These are phyloP conservation scores for Galaxias olidus DNA, from an alignment of 2,797 vertebrate species.

Conservation along the genomic window DNA sequence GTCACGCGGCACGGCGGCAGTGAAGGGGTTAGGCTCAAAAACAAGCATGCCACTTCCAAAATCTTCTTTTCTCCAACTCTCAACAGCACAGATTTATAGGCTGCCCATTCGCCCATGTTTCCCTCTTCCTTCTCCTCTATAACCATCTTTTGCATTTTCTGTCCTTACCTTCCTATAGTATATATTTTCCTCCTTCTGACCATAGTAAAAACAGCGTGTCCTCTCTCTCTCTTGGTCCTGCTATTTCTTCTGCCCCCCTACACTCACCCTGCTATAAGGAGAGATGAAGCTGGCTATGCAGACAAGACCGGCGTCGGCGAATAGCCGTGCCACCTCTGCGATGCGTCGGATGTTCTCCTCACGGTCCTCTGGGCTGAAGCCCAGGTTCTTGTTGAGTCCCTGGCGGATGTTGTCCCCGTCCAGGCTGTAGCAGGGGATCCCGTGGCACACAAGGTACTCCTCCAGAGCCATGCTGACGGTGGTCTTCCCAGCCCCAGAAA, in stretches of 20 bases:
- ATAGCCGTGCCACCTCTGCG: slow-evolving; percentile 94
- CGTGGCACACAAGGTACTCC: slow-evolving; percentile 96
- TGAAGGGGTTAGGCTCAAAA: too few relatives aligned
- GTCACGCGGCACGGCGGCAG: not conserved
- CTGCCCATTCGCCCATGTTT: not conserved
- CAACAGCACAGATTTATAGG: not conserved
- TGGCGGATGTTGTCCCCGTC: slow-evolving; percentile 99
- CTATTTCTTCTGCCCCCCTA: not conserved
- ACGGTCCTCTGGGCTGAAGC: slow-evolving; percentile 93
- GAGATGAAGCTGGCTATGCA: slow-evolving; percentile 98
- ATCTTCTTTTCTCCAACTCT: not conserved
- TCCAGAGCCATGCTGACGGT: slow-evolving; percentile 98
- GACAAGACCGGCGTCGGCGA: slow-evolving; percentile 95
- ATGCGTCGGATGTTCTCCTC: slow-evolving; percentile 98
- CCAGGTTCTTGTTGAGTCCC: slow-evolving; percentile 96
- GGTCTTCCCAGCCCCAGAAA: slow-evolving; percentile 98
- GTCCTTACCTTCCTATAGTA: not conserved
- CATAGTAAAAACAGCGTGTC: too few relatives aligned
- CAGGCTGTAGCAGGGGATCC: slow-evolving; percentile 95
- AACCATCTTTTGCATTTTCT: not conserved
- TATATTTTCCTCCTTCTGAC: not conserved
- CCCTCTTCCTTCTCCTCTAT: not conserved
- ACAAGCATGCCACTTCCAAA: too few relatives aligned
- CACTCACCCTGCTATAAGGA: slow-evolving; percentile 88
- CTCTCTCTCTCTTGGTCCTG: too few relatives aligned